Conservation (phyloP, 2,888 invertebrate species). For the Limnephilus lunatus region DNA sequence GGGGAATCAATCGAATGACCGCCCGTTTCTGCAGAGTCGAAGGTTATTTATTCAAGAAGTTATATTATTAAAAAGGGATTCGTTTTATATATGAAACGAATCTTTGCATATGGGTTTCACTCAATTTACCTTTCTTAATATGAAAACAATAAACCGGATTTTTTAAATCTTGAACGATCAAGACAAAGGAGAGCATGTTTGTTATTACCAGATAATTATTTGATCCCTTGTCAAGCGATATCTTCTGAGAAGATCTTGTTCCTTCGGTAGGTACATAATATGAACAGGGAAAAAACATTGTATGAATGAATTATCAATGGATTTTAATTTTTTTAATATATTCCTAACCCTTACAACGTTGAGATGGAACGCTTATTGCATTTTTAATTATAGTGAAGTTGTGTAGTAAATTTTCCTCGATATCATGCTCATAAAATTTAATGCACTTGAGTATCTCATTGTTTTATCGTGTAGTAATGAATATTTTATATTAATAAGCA, state of each 20-base stretch:
- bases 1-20: background rate
- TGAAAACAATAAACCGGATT: background rate
- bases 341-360: background rate
- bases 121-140: background rate
- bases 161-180: slow-evolving; percentile 8
- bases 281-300: background rate
- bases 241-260: slow-evolving; percentile 4
- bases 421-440: background rate
- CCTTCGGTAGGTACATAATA: background rate
- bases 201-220: background rate
- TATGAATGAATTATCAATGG: background rate
- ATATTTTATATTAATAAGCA: background rate
- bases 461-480: background rate
- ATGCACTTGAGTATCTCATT: background rate
- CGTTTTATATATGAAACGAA: background rate
- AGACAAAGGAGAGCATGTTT: background rate
- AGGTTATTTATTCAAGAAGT: background rate
- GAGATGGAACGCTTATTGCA: background rate
- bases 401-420: background rate
- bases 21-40: background rate
- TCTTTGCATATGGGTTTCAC: too few species aligned
- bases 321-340: background rate
- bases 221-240: slow-evolving; percentile 6
- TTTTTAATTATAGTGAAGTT: background rate
- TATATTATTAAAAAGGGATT: background rate